phyloP scores from a whole-genome alignment of 2,888 invertebrate species.

The Chloroclysta siterata region DNA sequence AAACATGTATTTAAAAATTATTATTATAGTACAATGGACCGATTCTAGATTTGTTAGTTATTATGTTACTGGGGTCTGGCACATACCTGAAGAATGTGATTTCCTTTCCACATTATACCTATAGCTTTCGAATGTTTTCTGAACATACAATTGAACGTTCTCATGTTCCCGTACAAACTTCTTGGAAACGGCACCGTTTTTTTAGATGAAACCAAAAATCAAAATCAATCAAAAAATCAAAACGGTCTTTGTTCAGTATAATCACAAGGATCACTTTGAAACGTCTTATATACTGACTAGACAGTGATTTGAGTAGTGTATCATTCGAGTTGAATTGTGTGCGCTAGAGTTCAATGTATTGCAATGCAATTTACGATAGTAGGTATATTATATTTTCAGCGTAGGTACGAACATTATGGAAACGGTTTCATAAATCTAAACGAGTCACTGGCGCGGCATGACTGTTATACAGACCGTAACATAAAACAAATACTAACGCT shows the following conservation, averaged over 20 bases:
- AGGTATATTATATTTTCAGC: constrained; percentile 11
- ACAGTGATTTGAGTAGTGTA: not conserved
- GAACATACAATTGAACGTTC: not conserved
- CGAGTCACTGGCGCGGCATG: constrained; percentile 33
- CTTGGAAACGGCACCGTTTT: not conserved
- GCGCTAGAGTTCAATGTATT: not conserved
- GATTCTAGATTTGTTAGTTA: too few species aligned
- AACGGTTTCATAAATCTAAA: constrained; percentile 42
- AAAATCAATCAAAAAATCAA: too few species aligned
- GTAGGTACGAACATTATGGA: constrained; percentile 21
- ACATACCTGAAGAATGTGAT: too few species aligned
- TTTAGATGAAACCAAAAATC: too few species aligned
- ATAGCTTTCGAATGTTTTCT: not conserved
- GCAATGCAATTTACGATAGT: constrained; percentile 10
- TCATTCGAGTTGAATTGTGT: not conserved
- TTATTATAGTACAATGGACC: too few species aligned
- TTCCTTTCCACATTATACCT: too few species aligned
- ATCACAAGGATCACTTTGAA: too few species aligned
- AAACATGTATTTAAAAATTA: too few species aligned
- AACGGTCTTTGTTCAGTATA: too few species aligned
- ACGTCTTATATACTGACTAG: too few species aligned
- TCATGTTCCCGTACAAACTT: not conserved
- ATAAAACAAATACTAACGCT: constrained; percentile 36
- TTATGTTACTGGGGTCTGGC: too few species aligned
- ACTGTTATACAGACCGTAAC: constrained; percentile 44